phyloP scores from a whole-genome alignment of 2,888 invertebrate genomes.

The Dicranocentrus wangi region DNA sequence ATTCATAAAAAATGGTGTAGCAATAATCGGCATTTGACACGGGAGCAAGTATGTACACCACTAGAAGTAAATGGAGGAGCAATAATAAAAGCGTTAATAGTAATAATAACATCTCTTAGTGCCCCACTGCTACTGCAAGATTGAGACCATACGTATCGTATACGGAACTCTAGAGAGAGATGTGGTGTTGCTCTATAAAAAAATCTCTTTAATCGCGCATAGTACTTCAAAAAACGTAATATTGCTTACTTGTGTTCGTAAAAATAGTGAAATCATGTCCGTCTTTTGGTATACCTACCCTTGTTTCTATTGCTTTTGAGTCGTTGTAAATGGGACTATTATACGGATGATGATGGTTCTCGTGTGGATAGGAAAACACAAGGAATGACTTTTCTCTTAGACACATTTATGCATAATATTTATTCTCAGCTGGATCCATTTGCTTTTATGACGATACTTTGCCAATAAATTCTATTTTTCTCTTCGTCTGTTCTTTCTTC shows the following conservation, averaged over 20 bases:
- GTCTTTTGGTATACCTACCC: too few relatives aligned
- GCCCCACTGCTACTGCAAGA: slow-evolving; percentile 40
- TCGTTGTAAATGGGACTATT: slow-evolving; percentile 37
- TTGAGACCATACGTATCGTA: slow-evolving; percentile 21
- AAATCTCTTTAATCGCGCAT: slow-evolving; percentile 22
- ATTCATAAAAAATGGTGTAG: too few relatives aligned
- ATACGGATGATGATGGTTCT: not conserved
- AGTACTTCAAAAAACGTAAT: too few relatives aligned
- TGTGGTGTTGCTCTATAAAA: slow-evolving; percentile 15
- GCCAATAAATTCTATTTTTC: slow-evolving; percentile 56
- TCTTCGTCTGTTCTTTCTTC: slow-evolving; percentile 3
- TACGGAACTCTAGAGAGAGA: not conserved
- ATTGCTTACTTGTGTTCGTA: too few relatives aligned
- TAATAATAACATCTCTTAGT: slow-evolving; percentile 47
- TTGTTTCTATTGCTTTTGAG: too few relatives aligned
- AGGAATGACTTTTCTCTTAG: slow-evolving; percentile 13
- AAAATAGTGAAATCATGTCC: not conserved
- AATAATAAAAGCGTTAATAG: slow-evolving; percentile 48
- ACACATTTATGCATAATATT: slow-evolving; percentile 36
- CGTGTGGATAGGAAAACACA: slow-evolving; percentile 15
- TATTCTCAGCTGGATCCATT: slow-evolving; percentile 65
- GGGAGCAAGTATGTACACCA: slow-evolving; percentile 46
- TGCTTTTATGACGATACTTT: slow-evolving; percentile 61
- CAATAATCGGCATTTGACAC: slow-evolving; percentile 40
- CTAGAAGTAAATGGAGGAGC: slow-evolving; percentile 36